Evolutionary conservation across 1,140 invertebrate genomes (phyloP).

Genomic region (Diuraphis noxia): DNA sequence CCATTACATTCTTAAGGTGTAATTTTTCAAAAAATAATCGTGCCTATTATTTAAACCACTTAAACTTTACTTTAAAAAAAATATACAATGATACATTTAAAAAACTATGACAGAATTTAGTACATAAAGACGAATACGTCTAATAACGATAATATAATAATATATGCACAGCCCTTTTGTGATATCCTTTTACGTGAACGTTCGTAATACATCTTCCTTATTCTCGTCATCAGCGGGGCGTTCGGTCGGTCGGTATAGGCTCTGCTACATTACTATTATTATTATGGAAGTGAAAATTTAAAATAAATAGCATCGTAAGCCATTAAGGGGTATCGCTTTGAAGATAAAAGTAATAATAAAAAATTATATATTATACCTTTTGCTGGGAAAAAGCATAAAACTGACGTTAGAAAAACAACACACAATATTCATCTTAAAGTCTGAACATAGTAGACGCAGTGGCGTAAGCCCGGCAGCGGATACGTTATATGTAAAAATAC

Average conservation of each 20-base stretch:
- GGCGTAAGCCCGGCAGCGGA: neutral
- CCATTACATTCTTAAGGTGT: neutral
- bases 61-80: neutral
- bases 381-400: slow-evolving; percentile 12
- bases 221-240: neutral
- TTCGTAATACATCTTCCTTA: neutral
- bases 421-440: slow-evolving; percentile 30
- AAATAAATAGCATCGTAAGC: slow-evolving; percentile 37
- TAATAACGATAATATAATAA: neutral
- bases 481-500: slow-evolving; percentile 19
- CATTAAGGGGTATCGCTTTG: slow-evolving; percentile 44
- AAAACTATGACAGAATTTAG: neutral
- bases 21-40: neutral
- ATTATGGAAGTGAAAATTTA: slow-evolving; percentile 44
- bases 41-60: slow-evolving; percentile 7
- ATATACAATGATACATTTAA: neutral
- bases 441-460: neutral
- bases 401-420: neutral
- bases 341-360: slow-evolving; percentile 52
- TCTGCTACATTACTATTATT: neutral
- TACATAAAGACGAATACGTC: neutral
- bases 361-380: slow-evolving; percentile 26
- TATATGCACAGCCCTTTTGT: neutral
- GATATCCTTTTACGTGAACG: neutral
- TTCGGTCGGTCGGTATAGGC: neutral